Percentiles rank a stretch among this genome's conserved stretches.
Conservation (phyloP, 2,797 vertebrate species). For the Bufotes viridis region DNA sequence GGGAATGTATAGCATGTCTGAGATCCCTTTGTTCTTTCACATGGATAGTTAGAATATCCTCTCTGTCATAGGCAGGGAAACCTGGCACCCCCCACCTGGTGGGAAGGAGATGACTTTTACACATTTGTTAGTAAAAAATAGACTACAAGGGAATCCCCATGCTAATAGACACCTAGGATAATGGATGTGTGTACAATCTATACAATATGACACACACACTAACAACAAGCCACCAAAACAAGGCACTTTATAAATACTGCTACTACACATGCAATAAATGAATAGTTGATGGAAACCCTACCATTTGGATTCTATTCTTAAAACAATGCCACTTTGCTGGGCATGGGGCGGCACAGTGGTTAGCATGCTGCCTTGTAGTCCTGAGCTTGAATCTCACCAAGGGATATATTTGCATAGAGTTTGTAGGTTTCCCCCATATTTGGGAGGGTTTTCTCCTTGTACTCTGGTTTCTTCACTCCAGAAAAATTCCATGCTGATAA, state of each 20-base stretch:
- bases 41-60: slow-evolving; percentile 8
- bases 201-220: neutral
- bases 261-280: neutral
- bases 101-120: neutral
- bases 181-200: neutral
- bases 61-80: slow-evolving; percentile 40
- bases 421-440: too few species aligned
- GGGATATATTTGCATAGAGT: too few species aligned
- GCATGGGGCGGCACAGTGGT: too few species aligned
- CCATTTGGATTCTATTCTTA: neutral
- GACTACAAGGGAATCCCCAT: slow-evolving; percentile 10
- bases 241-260: neutral
- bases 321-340: neutral
- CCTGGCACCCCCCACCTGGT: slow-evolving; percentile 26
- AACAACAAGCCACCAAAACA: neutral
- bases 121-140: neutral
- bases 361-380: too few species aligned
- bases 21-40: slow-evolving; percentile 44
- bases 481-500: too few species aligned
- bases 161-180: neutral
- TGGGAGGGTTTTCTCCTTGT: too few species aligned
- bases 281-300: neutral
- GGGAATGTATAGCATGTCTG: slow-evolving; percentile 74
- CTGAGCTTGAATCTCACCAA: too few species aligned
- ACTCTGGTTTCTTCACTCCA: too few species aligned